Evolutionary conservation across 2,888 invertebrate species (phyloP), one percentile per base, ranked within the genome.

Genomic region (Athalia cordata): DNA sequence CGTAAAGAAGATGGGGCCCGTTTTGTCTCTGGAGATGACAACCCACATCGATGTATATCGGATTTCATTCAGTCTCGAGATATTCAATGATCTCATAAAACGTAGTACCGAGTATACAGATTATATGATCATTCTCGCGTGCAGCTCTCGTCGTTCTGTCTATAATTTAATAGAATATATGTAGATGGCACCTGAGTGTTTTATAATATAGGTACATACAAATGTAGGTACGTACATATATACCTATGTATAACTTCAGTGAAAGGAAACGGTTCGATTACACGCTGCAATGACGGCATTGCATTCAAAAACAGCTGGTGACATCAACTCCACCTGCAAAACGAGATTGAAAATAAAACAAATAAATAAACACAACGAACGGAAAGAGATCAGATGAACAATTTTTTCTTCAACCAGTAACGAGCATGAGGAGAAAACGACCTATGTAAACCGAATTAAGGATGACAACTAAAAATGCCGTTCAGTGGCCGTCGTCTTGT

Each of bases 241-340:
- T 52, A 55, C 9, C 9, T 70, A 50, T 45, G 29, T 47, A 59
- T 59, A 72, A 59, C 70, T 57, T 52, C 50, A 70, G 68, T 76
- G 76, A 79, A 75, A 74, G 78, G 74, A 78, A 78, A 75, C 77
- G 81, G 80, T 47, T 83, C 81, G 76, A 72, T 84, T 84, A 82
- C 74, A 77, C 79, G 66, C 55, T 84, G 75, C 62, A 61, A 11
- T 75, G 61, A 75, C 75, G 61, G 50, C 75, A 75, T 61, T 62
- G 75, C 75, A 75, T 62, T n/a, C 8, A 68, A 68, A 55, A 62
- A 62, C 50, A 62, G 49, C 62, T 52, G 75, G 62, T 75, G 75
- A 75, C 75, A 75, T 75, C 75, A 75, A 75, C 62, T 61, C n/a
- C n/a, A 5, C 15, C 13, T 9, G 45, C n/a, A 5, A 29, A 29